Evolutionary conservation across 2,113 vertebrate species (phyloP).

Genomic region (Isurus oxyrinchus): DNA sequence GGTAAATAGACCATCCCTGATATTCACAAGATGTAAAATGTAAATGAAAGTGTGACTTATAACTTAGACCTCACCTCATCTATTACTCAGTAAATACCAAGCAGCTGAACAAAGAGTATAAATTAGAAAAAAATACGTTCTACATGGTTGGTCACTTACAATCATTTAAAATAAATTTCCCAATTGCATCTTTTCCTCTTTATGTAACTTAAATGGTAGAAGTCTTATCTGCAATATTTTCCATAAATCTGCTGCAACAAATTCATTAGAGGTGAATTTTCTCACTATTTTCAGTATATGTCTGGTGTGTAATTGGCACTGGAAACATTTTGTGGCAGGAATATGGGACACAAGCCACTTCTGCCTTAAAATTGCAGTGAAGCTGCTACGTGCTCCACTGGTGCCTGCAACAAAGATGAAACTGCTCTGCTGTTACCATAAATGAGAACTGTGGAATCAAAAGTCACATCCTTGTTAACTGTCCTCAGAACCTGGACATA

Average conservation of each 20-base stretch:
- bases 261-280: neutral
- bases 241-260: neutral
- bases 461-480: neutral
- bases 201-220: neutral
- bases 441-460: neutral
- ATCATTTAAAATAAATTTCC: conserved; percentile 1
- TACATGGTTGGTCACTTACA: neutral
- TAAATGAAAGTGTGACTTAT: neutral
- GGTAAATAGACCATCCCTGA: neutral
- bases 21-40: neutral
- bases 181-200: neutral
- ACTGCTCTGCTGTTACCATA: neutral
- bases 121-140: neutral
- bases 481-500: neutral
- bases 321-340: neutral
- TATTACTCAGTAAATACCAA: neutral
- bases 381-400: neutral
- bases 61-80: neutral
- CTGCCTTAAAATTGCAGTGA: neutral
- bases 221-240: neutral
- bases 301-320: neutral
- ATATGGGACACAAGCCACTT: neutral
- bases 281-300: neutral
- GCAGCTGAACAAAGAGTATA: neutral
- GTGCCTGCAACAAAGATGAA: neutral